Percentiles rank a stretch among this genome's conserved stretches.
Conservation (phyloP, 2,888 invertebrate genomes). For the Cordilura impudica region DNA sequence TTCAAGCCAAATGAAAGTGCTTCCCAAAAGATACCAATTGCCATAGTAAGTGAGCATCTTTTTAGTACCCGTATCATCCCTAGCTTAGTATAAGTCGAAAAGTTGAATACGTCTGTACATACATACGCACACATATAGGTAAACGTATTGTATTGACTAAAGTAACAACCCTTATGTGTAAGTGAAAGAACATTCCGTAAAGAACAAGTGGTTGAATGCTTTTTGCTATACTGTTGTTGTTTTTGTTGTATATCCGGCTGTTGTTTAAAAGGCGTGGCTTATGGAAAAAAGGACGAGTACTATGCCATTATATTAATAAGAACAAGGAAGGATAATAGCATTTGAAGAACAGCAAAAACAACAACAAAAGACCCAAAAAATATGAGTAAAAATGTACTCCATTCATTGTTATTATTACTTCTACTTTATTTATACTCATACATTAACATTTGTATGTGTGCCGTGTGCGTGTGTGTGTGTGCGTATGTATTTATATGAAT, state of each 20-base stretch:
- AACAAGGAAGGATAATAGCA: slow-evolving; percentile 61
- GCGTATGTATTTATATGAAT: not conserved
- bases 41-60: too few species aligned
- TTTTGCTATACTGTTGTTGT: slow-evolving; percentile 45
- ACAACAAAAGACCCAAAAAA: slow-evolving; percentile 8
- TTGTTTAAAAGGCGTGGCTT: slow-evolving; percentile 60
- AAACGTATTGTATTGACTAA: slow-evolving; percentile 23
- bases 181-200: slow-evolving; percentile 66
- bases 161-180: slow-evolving; percentile 62
- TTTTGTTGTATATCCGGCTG: not conserved
- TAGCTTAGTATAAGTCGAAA: not conserved
- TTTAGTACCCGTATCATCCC: not conserved
- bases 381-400: slow-evolving; percentile 45
- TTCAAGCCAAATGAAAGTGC: too few species aligned
- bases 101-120: not conserved
- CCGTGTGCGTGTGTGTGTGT: not conserved
- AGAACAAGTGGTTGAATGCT: slow-evolving; percentile 71
- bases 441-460: slow-evolving; percentile 33
- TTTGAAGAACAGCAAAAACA: slow-evolving; percentile 33
- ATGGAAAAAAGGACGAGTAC: slow-evolving; percentile 50
- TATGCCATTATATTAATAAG: slow-evolving; percentile 51
- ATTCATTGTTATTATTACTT: slow-evolving; percentile 57
- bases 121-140: slow-evolving; percentile 3
- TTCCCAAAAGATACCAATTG: too few species aligned
- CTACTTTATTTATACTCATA: slow-evolving; percentile 36